Conservation (phyloP, 2,113 vertebrate genomes). For the Paratilapia polleni region DNA sequence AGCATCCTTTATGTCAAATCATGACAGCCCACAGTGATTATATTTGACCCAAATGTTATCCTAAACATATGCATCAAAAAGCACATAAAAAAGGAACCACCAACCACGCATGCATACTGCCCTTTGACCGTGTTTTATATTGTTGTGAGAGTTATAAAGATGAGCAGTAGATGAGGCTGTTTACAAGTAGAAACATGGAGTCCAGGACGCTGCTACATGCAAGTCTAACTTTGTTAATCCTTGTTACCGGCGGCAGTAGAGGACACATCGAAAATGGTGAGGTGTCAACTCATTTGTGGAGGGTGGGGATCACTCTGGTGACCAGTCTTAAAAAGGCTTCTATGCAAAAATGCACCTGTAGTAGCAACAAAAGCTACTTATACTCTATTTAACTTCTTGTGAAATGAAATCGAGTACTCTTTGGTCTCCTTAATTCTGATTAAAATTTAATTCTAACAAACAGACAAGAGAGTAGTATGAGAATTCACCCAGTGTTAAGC, state of each 20-base stretch:
- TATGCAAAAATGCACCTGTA: background rate
- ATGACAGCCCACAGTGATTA: background rate
- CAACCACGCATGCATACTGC: slow-evolving; percentile 33
- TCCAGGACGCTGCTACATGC: slow-evolving; percentile 24
- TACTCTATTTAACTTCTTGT: background rate
- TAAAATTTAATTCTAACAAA: background rate
- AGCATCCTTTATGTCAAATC: background rate
- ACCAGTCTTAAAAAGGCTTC: background rate
- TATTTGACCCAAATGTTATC: background rate
- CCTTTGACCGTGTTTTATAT: slow-evolving; percentile 79
- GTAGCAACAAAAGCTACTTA: background rate
- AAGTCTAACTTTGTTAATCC: slow-evolving; percentile 53
- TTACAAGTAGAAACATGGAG: slow-evolving; percentile 53
- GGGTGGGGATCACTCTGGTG: background rate
- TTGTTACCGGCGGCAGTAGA: slow-evolving; percentile 49
- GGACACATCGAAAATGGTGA: slow-evolving; percentile 47
- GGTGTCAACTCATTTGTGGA: background rate
- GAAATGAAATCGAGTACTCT: background rate
- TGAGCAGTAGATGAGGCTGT: slow-evolving; percentile 24
- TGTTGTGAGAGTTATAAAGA: slow-evolving; percentile 61
- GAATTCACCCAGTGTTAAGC: background rate
- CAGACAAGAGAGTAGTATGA: background rate
- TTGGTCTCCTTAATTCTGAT: background rate
- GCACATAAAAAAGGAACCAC: background rate
- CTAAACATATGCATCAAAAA: background rate